These are phyloP conservation scores for Seriola rivoliana DNA, from an alignment of 2,113 vertebrate genomes.

Conservation along the genomic window DNA sequence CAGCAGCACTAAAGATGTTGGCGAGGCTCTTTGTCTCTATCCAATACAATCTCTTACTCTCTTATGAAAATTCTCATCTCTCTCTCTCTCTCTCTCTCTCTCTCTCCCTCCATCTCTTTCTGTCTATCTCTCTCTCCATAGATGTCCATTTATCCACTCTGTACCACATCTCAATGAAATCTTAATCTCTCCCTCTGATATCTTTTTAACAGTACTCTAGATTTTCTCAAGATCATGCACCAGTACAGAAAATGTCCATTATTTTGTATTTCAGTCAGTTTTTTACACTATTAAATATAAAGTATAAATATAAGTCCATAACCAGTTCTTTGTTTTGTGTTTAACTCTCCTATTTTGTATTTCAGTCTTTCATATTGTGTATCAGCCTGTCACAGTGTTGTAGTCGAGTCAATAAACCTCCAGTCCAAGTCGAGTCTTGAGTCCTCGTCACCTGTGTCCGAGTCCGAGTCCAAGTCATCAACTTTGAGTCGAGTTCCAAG, in stretches of 20 bases:
- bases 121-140: not conserved
- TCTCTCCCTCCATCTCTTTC: not conserved
- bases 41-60: conserved; percentile 15
- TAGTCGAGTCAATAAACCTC: too few relatives aligned
- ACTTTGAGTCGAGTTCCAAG: too few relatives aligned
- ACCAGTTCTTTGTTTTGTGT: not conserved
- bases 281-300: too few relatives aligned
- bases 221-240: not conserved
- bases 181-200: not conserved
- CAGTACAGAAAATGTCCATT: not conserved
- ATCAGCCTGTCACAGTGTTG: too few relatives aligned
- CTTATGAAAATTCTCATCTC: not conserved
- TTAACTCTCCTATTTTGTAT: too few relatives aligned
- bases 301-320: too few relatives aligned
- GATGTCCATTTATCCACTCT: not conserved
- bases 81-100: not conserved
- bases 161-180: not conserved
- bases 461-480: too few relatives aligned
- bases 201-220: not conserved
- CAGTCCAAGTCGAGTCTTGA: too few relatives aligned
- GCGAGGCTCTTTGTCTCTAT: conserved; percentile 37
- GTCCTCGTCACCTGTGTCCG: too few relatives aligned
- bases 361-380: too few relatives aligned
- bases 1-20: conserved; percentile 38
- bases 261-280: too few relatives aligned